Conservation (phyloP, 1,140 invertebrate genomes). For the Patella vulgata region DNA sequence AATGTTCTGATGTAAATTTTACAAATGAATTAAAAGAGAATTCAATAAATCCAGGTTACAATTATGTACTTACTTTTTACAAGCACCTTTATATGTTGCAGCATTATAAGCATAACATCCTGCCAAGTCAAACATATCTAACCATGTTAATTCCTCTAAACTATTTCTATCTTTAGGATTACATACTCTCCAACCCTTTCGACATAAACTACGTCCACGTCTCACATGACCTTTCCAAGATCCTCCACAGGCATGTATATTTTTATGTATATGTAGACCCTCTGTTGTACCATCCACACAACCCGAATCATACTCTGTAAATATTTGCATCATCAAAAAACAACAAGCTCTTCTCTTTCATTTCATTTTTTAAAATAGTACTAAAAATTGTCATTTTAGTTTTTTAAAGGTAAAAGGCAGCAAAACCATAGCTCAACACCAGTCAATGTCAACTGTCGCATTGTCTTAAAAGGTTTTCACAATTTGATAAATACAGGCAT, state of each 20-base stretch:
- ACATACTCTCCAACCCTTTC: constrained; percentile 57
- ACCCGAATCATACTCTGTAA: constrained; percentile 51
- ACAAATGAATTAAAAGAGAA: too few relatives aligned
- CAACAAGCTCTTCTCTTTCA: too few relatives aligned
- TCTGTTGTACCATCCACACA: constrained; percentile 53
- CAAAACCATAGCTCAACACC: not conserved
- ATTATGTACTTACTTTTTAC: constrained; percentile 52
- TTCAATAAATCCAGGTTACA: too few relatives aligned
- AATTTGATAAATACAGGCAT: too few relatives aligned
- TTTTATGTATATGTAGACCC: constrained; percentile 41
- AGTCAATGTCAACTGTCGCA: too few relatives aligned
- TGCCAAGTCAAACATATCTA: constrained; percentile 47
- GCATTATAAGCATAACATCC: constrained; percentile 63
- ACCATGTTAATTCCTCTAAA: constrained; percentile 46
- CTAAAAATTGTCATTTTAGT: too few relatives aligned
- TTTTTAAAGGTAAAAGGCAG: too few relatives aligned
- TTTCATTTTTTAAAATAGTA: too few relatives aligned
- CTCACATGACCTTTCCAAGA: constrained; percentile 58
- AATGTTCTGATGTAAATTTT: too few relatives aligned
- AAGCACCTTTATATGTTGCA: constrained; percentile 44
- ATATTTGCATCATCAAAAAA: too few relatives aligned
- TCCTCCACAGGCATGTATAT: constrained; percentile 55
- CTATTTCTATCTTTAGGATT: constrained; percentile 42
- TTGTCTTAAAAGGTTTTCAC: too few relatives aligned
- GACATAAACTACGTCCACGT: constrained; percentile 45